A percentile compares a stretch with the other conserved stretches of the same genome.
Conservation (phyloP, 2,888 invertebrate genomes). For the Physocephala rufipes region DNA sequence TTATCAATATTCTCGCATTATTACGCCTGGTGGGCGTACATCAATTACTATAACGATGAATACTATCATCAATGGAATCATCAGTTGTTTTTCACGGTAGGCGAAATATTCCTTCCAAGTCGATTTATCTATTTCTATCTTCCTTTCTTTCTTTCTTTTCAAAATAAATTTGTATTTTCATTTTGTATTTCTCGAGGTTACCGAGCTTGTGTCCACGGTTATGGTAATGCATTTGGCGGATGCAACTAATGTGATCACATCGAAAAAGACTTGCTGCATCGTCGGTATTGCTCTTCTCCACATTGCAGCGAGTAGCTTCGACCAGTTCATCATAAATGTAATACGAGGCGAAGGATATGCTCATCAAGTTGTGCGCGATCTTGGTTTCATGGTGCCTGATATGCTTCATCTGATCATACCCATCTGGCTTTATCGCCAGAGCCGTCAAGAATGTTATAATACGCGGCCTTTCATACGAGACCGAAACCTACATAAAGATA, state of each 20-base stretch:
- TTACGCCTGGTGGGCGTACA: conserved; percentile 76
- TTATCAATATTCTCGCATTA: conserved; percentile 75
- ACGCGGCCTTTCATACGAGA: conserved; percentile 64
- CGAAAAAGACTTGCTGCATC: conserved; percentile 70
- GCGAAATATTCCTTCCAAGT: conserved; percentile 41
- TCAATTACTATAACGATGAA: conserved; percentile 78
- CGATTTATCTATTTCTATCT: too few relatives aligned
- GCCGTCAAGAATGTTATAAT: conserved; percentile 60
- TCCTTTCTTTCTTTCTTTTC: too few relatives aligned
- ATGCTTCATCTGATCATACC: conserved; percentile 72
- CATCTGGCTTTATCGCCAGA: conserved; percentile 66
- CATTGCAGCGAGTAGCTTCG: conserved; percentile 72
- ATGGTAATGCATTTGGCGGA: conserved; percentile 71
- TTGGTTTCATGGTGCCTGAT: conserved; percentile 76
- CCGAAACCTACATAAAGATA: conserved; percentile 62
- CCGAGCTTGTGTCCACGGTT: conserved; percentile 72
- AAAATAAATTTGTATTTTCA: too few relatives aligned
- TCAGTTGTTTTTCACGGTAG: conserved; percentile 72
- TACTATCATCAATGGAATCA: conserved; percentile 77
- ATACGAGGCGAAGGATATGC: conserved; percentile 72
- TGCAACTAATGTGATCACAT: conserved; percentile 67
- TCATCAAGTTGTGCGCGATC: conserved; percentile 75
- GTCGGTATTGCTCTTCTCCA: conserved; percentile 72
- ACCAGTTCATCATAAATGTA: conserved; percentile 74
- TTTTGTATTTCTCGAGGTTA: conserved; percentile 61